phyloP scores from a whole-genome alignment of 1,140 invertebrate genomes.

The Belonocnema kinseyi region DNA sequence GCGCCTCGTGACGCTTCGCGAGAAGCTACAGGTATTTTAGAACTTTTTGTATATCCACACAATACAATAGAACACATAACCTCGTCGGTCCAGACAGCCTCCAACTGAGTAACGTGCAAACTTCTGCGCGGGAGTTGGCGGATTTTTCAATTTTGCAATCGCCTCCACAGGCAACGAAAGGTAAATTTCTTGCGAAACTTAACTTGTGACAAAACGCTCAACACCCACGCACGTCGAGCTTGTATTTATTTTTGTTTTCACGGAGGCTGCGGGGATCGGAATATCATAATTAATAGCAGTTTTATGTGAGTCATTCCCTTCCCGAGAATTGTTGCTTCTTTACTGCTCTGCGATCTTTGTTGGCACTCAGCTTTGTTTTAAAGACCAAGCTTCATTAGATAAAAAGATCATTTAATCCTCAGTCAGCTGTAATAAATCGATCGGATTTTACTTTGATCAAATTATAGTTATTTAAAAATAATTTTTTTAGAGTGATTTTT shows the following conservation, averaged over 20 bases:
- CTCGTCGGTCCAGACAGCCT: slow-evolving; percentile 13
- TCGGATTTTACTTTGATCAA: too few species aligned
- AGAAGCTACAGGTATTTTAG: slow-evolving; percentile 56
- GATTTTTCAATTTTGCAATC: slow-evolving; percentile 22
- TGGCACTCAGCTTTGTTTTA: background rate
- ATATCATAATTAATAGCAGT: slow-evolving; percentile 28
- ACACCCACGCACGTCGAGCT: slow-evolving; percentile 44
- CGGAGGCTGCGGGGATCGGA: slow-evolving; percentile 22
- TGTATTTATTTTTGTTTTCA: slow-evolving; percentile 50
- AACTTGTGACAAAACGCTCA: slow-evolving; percentile 13
- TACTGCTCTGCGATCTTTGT: background rate
- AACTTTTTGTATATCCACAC: slow-evolving; percentile 35
- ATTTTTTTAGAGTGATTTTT: too few species aligned
- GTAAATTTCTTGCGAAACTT: slow-evolving; percentile 33
- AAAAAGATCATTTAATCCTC: too few species aligned
- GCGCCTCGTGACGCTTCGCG: slow-evolving; percentile 56
- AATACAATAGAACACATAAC: slow-evolving; percentile 30
- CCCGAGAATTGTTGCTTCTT: background rate
- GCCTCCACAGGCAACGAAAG: slow-evolving; percentile 4
- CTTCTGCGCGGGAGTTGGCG: slow-evolving; percentile 14
- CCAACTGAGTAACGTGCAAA: slow-evolving; percentile 31
- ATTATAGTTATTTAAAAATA: background rate
- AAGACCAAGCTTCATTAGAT: too few species aligned
- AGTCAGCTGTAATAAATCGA: too few species aligned
- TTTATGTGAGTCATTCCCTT: slow-evolving; percentile 10